Percentiles rank a stretch among this genome's conserved stretches.
These are phyloP conservation scores for Zaprionus tsacasi DNA, from an alignment of 1,140 invertebrate species.

Conservation along the genomic window DNA sequence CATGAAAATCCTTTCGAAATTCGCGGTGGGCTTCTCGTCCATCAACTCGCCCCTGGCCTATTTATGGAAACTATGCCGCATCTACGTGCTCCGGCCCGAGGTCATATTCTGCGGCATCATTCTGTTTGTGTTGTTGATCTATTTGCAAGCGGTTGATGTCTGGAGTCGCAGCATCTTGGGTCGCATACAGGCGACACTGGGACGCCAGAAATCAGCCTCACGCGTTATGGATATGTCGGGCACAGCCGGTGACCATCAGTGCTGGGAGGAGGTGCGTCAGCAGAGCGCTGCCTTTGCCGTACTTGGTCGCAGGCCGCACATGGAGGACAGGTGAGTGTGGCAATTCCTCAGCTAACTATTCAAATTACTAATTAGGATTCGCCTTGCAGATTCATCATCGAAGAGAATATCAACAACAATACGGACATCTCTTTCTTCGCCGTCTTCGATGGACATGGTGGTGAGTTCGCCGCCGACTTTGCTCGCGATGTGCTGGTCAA, in stretches of 20 bases:
- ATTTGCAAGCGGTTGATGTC: slow-evolving; percentile 91
- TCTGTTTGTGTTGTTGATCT: slow-evolving; percentile 89
- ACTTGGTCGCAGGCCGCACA: slow-evolving; percentile 93
- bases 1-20: slow-evolving; percentile 92
- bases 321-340: slow-evolving; percentile 92
- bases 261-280: slow-evolving; percentile 91
- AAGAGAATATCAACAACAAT: slow-evolving; percentile 89
- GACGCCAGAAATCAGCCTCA: slow-evolving; percentile 85
- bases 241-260: slow-evolving; percentile 85
- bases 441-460: slow-evolving; percentile 97
- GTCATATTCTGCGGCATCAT: slow-evolving; percentile 88
- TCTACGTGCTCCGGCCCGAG: slow-evolving; percentile 91
- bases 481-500: slow-evolving; percentile 92
- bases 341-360: no score
- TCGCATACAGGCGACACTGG: slow-evolving; percentile 89
- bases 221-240: slow-evolving; percentile 84
- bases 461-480: slow-evolving; percentile 96
- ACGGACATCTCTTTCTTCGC: slow-evolving; percentile 94
- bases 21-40: slow-evolving; percentile 89
- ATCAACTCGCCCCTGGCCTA: slow-evolving; percentile 87
- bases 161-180: slow-evolving; percentile 91
- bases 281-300: slow-evolving; percentile 94
- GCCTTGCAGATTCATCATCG: slow-evolving; percentile 88
- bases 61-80: slow-evolving; percentile 89
- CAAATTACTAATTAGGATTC: background rate